phyloP scores from a whole-genome alignment of 2,797 vertebrate genomes.

The Crocidura indochinensis region DNA sequence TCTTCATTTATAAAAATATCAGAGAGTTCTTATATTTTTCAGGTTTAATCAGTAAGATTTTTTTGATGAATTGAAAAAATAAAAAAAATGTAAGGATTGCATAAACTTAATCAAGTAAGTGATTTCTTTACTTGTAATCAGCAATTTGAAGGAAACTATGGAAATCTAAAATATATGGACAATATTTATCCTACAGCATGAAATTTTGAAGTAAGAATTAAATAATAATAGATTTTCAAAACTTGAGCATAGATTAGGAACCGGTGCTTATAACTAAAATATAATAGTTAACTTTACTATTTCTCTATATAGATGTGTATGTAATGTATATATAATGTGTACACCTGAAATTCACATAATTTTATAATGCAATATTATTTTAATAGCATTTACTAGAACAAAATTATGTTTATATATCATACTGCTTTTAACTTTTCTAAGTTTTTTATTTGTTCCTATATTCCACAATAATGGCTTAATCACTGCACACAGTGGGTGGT shows the following conservation, averaged over 20 bases:
- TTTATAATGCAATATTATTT: too few relatives aligned
- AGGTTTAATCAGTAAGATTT: background rate
- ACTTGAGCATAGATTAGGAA: slow-evolving; percentile 16
- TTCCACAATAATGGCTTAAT: too few relatives aligned
- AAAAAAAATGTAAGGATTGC: slow-evolving; percentile 5
- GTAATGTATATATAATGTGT: too few relatives aligned
- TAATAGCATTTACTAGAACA: background rate
- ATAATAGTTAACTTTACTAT: background rate
- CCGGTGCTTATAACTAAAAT: too few relatives aligned
- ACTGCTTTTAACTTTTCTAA: too few relatives aligned
- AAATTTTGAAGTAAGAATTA: slow-evolving; percentile 38
- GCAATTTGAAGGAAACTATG: background rate
- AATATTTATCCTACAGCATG: background rate
- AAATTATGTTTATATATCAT: background rate
- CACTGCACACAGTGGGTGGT: too few relatives aligned
- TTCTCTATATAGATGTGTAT: background rate
- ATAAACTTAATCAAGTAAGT: background rate
- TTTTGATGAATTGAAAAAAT: slow-evolving; percentile 27
- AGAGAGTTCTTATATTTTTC: background rate
- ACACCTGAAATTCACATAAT: too few relatives aligned
- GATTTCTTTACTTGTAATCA: background rate
- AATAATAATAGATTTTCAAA: background rate
- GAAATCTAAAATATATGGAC: background rate
- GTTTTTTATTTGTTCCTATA: too few relatives aligned
- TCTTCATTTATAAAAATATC: too few relatives aligned